Percentiles rank a stretch among this genome's conserved stretches.
These are phyloP conservation scores for Cyprinodon diabolis DNA, from an alignment of 2,797 vertebrate species.

Conservation along the genomic window DNA sequence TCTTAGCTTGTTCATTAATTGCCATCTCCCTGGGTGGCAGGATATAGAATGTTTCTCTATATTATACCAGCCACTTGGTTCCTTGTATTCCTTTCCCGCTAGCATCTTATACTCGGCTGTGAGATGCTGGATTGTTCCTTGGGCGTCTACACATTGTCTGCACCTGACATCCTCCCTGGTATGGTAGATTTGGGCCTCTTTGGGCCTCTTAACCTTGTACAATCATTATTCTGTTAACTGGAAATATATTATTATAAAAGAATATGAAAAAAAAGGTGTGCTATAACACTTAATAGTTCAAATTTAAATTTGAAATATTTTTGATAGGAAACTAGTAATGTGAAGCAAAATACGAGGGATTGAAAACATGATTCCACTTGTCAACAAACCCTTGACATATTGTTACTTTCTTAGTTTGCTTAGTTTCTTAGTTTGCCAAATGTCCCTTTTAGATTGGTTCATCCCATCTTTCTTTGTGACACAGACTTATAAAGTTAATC, in stretches of 20 bases:
- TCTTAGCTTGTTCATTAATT: too few relatives aligned
- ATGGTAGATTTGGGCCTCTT: constrained; percentile 15
- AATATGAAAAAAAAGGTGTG: background rate
- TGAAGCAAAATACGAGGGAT: constrained; percentile 4
- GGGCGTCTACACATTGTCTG: too few relatives aligned
- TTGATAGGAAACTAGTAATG: background rate
- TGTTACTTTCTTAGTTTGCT: too few relatives aligned
- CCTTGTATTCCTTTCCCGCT: too few relatives aligned
- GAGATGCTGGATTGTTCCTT: too few relatives aligned
- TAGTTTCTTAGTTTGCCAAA: too few relatives aligned
- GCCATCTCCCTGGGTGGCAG: too few relatives aligned
- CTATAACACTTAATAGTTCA: constrained; percentile 68
- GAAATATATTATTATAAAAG: constrained; percentile 45
- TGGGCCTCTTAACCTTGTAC: constrained; percentile 45
- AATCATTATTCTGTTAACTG: constrained; percentile 63
- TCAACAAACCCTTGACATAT: background rate
- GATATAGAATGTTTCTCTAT: too few relatives aligned
- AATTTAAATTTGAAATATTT: constrained; percentile 5
- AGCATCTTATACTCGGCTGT: too few relatives aligned
- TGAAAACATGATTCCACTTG: background rate
- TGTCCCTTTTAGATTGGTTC: background rate
- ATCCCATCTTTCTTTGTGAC: background rate
- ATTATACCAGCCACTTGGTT: too few relatives aligned
- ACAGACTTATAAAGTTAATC: background rate
- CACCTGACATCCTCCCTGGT: too few relatives aligned